Percentiles rank a stretch among this genome's conserved stretches.
These are phyloP conservation scores for Cairina moschata DNA, from an alignment of 2,113 vertebrate species.

Conservation along the genomic window DNA sequence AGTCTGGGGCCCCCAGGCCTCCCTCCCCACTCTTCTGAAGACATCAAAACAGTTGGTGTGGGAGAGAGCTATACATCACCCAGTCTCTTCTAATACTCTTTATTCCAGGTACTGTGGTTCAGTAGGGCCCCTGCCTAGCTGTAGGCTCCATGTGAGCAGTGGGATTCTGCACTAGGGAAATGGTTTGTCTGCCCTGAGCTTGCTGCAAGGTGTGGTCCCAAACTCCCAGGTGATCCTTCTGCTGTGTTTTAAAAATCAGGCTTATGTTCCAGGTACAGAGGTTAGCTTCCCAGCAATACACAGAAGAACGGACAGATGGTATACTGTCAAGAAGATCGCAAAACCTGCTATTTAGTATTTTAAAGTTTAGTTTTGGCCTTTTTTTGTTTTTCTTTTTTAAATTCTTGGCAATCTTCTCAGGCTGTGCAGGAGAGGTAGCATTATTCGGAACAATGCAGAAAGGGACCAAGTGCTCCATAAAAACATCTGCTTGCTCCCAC, in stretches of 20 bases:
- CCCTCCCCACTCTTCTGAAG: background rate
- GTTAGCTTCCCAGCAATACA: background rate
- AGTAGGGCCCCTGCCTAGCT: accelerated
- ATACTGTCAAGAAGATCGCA: background rate
- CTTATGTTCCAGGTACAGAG: background rate
- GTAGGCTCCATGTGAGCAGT: accelerated
- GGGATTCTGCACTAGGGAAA: accelerated
- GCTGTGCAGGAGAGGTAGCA: background rate
- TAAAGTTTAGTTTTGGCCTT: background rate
- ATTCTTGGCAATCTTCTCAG: background rate
- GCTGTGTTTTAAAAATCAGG: background rate
- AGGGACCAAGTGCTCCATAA: background rate
- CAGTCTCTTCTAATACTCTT: background rate
- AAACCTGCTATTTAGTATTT: background rate
- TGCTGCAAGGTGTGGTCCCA: background rate
- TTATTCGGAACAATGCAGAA: background rate
- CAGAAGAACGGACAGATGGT: background rate
- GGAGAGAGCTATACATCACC: background rate
- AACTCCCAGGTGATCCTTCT: background rate
- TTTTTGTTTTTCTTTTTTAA: background rate
- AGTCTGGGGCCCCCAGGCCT: background rate
- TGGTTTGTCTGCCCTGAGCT: background rate
- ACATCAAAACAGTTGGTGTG: background rate
- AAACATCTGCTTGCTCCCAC: background rate
- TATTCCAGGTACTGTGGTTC: background rate